Evolutionary conservation across 2,113 vertebrate species (phyloP).

Genomic region (Chaetorhynchus papuensis): DNA sequence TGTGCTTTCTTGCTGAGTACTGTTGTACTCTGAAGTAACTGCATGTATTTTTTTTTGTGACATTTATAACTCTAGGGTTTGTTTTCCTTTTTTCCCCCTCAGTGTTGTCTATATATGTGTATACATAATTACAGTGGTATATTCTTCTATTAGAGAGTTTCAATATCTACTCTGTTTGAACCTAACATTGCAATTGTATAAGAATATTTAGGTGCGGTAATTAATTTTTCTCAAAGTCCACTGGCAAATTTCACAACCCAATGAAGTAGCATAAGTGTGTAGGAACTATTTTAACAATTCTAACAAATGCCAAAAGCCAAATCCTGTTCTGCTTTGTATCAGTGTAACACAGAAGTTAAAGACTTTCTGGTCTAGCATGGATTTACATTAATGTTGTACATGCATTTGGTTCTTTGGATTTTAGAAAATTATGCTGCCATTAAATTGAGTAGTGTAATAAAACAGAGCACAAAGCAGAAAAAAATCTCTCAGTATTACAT

Average conservation of each 20-base stretch:
- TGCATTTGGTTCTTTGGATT: background rate
- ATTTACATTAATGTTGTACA: background rate
- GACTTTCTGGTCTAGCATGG: background rate
- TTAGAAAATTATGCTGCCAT: background rate
- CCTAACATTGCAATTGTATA: background rate
- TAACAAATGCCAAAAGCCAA: background rate
- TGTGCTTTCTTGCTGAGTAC: background rate
- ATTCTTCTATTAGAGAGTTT: background rate
- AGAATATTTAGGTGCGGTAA: background rate
- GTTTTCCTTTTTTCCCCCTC: rapidly evolving
- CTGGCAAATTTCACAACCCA: background rate
- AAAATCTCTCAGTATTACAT: background rate
- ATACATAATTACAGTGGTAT: background rate
- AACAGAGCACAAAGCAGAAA: background rate
- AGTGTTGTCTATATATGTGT: background rate
- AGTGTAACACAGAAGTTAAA: background rate
- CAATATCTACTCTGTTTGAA: background rate
- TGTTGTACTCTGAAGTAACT: background rate
- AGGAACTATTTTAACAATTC: background rate
- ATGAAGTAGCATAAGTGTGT: background rate
- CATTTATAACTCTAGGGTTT: background rate
- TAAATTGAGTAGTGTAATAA: background rate
- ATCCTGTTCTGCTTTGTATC: background rate
- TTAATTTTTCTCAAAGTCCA: background rate
- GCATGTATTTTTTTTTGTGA: background rate